phyloP scores from a whole-genome alignment of 1,140 invertebrate species.

The Drosophila azteca region DNA sequence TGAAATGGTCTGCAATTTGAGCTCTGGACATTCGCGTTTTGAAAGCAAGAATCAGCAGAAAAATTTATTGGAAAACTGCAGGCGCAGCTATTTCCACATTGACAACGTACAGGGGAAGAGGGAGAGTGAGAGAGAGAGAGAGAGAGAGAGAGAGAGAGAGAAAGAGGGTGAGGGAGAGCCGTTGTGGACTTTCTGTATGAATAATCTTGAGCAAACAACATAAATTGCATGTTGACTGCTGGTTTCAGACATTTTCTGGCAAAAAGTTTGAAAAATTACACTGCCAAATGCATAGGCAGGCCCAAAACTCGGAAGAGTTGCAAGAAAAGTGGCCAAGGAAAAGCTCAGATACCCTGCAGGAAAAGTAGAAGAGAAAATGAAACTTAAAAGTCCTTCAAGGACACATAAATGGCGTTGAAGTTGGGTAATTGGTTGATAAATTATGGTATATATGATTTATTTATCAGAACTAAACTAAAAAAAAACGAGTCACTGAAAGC shows the following conservation, averaged over 20 bases:
- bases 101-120: conserved; percentile 55
- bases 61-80: conserved; percentile 79
- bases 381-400: too few species aligned
- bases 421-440: too few species aligned
- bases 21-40: conserved; percentile 53
- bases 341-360: not conserved
- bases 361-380: not conserved
- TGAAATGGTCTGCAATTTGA: conserved; percentile 74
- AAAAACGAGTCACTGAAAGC: too few species aligned
- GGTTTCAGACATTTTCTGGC: conserved; percentile 53
- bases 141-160: conserved; percentile 2
- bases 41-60: conserved; percentile 78
- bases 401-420: too few species aligned
- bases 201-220: conserved; percentile 80
- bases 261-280: conserved; percentile 72
- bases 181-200: conserved; percentile 53
- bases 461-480: too few species aligned
- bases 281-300: conserved; percentile 70
- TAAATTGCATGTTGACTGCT: conserved; percentile 73
- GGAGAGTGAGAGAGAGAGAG: not conserved
- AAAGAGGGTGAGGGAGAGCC: too few species aligned
- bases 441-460: too few species aligned
- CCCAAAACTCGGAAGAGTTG: not conserved
- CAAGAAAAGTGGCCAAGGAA: not conserved
- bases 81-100: conserved; percentile 70